Percentiles rank a stretch among this genome's conserved stretches.
These are phyloP conservation scores for Gymnobelideus leadbeateri DNA, from an alignment of 2,113 vertebrate species.

Conservation along the genomic window DNA sequence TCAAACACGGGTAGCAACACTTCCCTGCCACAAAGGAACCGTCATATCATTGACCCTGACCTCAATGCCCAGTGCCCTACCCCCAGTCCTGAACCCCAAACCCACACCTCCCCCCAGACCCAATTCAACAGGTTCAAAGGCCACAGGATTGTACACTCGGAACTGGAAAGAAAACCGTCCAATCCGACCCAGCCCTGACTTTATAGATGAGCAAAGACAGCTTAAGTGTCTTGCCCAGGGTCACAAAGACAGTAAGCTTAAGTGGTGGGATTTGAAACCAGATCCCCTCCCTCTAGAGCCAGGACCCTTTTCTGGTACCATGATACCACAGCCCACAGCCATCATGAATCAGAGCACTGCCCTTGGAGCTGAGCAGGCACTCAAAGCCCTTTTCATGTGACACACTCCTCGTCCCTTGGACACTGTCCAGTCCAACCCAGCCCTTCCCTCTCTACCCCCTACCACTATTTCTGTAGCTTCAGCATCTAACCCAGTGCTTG, in stretches of 20 bases:
- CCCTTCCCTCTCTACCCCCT: neutral
- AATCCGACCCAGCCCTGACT: neutral
- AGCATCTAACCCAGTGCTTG: neutral
- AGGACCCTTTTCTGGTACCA: too few species aligned
- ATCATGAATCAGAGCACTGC: too few species aligned
- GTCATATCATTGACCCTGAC: neutral
- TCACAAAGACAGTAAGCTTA: too few species aligned
- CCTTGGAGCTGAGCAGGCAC: too few species aligned
- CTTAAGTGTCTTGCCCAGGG: too few species aligned
- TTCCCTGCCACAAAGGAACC: slow-evolving; percentile 85
- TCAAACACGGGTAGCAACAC: slow-evolving; percentile 94
- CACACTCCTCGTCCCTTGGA: neutral
- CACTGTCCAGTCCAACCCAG: too few species aligned
- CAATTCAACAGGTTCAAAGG: neutral
- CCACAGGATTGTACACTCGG: neutral
- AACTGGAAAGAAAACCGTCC: neutral
- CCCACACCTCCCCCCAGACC: too few species aligned
- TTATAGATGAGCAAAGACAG: neutral
- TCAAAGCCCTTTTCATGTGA: too few species aligned
- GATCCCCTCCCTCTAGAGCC: too few species aligned
- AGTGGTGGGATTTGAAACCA: neutral
- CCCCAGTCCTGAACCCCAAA: neutral
- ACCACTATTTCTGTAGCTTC: neutral
- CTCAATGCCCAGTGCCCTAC: slow-evolving; percentile 65
- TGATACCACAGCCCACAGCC: too few species aligned